Evolutionary conservation across 2,113 vertebrate species (phyloP).

Genomic region (Rhineura floridana): DNA sequence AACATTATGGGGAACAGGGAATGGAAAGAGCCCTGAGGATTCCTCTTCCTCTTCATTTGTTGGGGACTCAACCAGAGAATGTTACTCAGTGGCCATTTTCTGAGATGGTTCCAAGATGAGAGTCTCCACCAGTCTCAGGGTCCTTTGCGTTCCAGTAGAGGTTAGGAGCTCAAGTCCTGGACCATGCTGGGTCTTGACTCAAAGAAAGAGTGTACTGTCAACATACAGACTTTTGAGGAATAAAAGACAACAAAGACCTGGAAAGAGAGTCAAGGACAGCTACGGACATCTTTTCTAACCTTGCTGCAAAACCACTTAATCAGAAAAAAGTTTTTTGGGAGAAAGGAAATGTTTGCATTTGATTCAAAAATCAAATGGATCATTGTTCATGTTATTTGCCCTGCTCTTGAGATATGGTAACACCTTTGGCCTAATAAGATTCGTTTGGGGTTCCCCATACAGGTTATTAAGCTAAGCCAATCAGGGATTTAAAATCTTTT

Average conservation of each 20-base stretch:
- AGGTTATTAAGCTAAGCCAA: background rate
- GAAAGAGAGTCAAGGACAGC: background rate
- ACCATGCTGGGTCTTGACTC: background rate
- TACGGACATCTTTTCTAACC: background rate
- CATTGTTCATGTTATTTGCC: background rate
- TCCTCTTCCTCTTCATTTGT: background rate
- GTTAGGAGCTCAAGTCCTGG: background rate
- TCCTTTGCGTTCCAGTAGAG: background rate
- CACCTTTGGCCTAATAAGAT: background rate
- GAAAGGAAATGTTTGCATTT: background rate
- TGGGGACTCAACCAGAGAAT: background rate
- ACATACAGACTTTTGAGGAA: background rate
- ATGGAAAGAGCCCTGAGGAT: background rate
- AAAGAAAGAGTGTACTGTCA: background rate
- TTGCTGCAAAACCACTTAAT: background rate
- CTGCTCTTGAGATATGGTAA: background rate
- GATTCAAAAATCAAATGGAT: background rate
- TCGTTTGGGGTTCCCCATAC: constrained; percentile 6
- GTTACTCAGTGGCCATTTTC: background rate
- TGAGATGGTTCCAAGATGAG: background rate
- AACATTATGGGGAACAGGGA: background rate
- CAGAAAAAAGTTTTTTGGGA: background rate
- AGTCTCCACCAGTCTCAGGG: background rate
- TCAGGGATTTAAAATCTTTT: constrained; percentile 35
- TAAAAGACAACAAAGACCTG: background rate